Conservation (phyloP, 2,797 vertebrate species). For the Acomys russatus region DNA sequence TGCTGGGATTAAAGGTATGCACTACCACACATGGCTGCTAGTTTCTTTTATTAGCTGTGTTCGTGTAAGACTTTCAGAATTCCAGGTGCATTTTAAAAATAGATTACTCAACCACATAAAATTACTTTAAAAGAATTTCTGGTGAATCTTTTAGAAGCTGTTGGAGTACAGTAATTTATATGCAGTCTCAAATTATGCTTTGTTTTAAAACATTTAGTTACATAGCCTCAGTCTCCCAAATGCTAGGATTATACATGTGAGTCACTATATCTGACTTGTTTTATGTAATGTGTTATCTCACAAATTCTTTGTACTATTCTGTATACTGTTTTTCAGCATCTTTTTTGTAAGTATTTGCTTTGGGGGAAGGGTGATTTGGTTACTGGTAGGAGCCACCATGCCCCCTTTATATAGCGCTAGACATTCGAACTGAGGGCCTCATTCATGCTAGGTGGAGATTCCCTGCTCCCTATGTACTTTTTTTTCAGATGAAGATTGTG, state of each 20-base stretch:
- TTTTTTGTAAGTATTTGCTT: background rate
- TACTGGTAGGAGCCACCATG: background rate
- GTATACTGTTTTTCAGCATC: background rate
- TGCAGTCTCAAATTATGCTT: background rate
- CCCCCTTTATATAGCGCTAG: background rate
- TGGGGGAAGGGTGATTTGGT: background rate
- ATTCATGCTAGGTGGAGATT: background rate
- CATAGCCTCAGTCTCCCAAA: background rate
- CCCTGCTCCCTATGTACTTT: background rate
- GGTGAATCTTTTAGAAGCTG: background rate
- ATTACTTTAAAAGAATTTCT: slow-evolving; percentile 13
- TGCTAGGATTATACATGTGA: background rate
- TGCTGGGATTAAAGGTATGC: too few relatives aligned
- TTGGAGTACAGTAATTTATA: background rate
- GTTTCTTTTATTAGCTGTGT: slow-evolving; percentile 46
- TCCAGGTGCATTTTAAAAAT: background rate
- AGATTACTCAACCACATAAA: slow-evolving; percentile 20
- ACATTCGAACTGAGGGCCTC: background rate
- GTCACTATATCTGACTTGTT: background rate
- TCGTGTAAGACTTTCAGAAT: background rate
- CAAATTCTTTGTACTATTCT: background rate
- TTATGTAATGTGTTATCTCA: slow-evolving; percentile 40
- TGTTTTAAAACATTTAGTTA: background rate
- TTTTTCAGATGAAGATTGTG: background rate
- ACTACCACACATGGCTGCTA: background rate